phyloP scores from a whole-genome alignment of 2,113 vertebrate species.

The Ageneiosus marmoratus region DNA sequence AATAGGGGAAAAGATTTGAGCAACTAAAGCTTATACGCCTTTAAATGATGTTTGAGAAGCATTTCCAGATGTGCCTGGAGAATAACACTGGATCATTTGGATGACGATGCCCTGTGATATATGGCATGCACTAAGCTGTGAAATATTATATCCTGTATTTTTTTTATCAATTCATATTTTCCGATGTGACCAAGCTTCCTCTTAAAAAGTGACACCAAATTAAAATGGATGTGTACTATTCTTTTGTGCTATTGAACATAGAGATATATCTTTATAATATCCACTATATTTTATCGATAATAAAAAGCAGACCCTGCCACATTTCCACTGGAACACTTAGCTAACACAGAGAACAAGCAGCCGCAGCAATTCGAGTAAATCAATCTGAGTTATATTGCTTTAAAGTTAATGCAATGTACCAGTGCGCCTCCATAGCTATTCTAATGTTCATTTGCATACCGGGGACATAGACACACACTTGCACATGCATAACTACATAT shows the following conservation, averaged over 20 bases:
- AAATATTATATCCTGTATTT: constrained; percentile 40
- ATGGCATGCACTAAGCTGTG: constrained; percentile 32
- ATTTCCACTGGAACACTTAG: constrained; percentile 66
- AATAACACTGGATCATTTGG: constrained; percentile 32
- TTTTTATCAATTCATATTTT: constrained; percentile 46
- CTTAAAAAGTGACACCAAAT: constrained; percentile 66
- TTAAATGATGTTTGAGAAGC: constrained; percentile 40
- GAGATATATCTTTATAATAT: constrained; percentile 59
- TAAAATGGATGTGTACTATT: constrained; percentile 59
- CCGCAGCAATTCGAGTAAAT: constrained; percentile 70
- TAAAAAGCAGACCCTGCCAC: constrained; percentile 58
- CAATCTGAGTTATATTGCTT: constrained; percentile 77
- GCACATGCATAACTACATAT: constrained; percentile 53
- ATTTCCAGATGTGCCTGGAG: constrained; percentile 9
- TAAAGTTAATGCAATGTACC: constrained; percentile 78
- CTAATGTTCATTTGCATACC: constrained; percentile 76
- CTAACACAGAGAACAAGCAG: constrained; percentile 58
- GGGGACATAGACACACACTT: constrained; percentile 62
- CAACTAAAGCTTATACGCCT: constrained; percentile 43
- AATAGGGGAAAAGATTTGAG: constrained; percentile 51
- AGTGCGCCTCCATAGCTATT: constrained; percentile 69
- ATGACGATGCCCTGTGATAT: constrained; percentile 34
- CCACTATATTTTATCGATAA: constrained; percentile 59
- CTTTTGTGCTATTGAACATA: constrained; percentile 52
- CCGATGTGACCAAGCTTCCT: constrained; percentile 34